These are phyloP conservation scores for Craterocephalus amniculus DNA, from an alignment of 2,797 vertebrate genomes.

Conservation along the genomic window DNA sequence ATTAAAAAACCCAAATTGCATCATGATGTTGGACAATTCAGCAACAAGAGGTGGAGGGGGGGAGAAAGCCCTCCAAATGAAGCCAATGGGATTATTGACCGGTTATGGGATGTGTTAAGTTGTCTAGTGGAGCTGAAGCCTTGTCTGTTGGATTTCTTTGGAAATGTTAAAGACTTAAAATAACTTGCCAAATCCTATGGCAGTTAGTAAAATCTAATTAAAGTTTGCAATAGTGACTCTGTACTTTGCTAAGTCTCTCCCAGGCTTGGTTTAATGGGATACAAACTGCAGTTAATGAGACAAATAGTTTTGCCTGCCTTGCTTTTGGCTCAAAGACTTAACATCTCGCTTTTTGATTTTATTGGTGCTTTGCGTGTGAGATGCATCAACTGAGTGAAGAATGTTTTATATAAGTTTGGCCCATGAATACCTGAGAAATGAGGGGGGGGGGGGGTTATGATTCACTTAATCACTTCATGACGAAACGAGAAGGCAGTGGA, in stretches of 20 bases:
- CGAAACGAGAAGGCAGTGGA: slow-evolving; percentile 22
- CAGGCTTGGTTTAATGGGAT: slow-evolving; percentile 73
- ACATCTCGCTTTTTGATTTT: slow-evolving; percentile 49
- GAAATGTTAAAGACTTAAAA: slow-evolving; percentile 66
- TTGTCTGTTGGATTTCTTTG: slow-evolving; percentile 40
- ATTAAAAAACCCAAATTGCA: slow-evolving; percentile 87
- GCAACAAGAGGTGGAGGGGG: slow-evolving; percentile 8
- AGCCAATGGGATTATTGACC: slow-evolving; percentile 64
- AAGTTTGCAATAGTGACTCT: slow-evolving; percentile 78
- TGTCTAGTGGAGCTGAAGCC: slow-evolving; percentile 32
- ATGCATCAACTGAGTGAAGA: slow-evolving; percentile 23
- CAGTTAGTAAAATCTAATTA: slow-evolving; percentile 81
- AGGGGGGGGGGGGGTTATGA: slow-evolving; percentile 4
- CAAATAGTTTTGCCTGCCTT: slow-evolving; percentile 71
- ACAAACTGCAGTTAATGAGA: slow-evolving; percentile 79
- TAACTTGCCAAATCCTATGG: slow-evolving; percentile 68
- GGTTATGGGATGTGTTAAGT: slow-evolving; percentile 71
- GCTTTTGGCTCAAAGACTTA: slow-evolving; percentile 62
- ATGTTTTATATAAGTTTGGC: slow-evolving; percentile 26
- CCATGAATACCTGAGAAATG: slow-evolving; percentile 28
- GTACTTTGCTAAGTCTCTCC: slow-evolving; percentile 80
- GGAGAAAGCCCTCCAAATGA: slow-evolving; percentile 51
- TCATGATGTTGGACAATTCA: slow-evolving; percentile 83
- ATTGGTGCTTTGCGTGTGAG: slow-evolving; percentile 58
- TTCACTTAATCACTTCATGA: slow-evolving; percentile 27